Percentiles rank a stretch among this genome's conserved stretches.
phyloP scores from a whole-genome alignment of 2,888 invertebrate species.

The Fissipunctia ypsillon region DNA sequence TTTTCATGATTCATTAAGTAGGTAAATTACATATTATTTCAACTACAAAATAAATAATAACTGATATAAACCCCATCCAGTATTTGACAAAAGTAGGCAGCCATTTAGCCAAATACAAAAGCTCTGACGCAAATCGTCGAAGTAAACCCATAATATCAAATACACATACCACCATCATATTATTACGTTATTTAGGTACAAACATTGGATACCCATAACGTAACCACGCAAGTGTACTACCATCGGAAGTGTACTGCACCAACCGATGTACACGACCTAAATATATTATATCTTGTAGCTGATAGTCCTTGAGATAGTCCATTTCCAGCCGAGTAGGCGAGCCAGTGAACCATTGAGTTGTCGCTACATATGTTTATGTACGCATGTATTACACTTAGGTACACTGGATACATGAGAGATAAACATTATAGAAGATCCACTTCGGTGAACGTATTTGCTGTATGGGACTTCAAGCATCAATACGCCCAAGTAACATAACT shows the following conservation, averaged over 20 bases:
- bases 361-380: slow-evolving; percentile 41
- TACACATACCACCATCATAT: background rate
- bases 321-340: slow-evolving; percentile 56
- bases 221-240: slow-evolving; percentile 4
- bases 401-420: background rate
- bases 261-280: slow-evolving; percentile 12
- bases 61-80: too few relatives aligned
- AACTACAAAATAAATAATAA: background rate
- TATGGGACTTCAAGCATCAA: background rate
- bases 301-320: slow-evolving; percentile 64
- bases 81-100: background rate
- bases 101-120: background rate
- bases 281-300: slow-evolving; percentile 22
- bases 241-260: slow-evolving; percentile 14
- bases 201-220: background rate
- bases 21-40: background rate
- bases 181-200: too few relatives aligned
- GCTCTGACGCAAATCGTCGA: slow-evolving; percentile 1
- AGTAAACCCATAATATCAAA: background rate
- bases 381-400: slow-evolving; percentile 28
- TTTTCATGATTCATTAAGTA: background rate
- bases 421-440: background rate
- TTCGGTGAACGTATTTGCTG: background rate
- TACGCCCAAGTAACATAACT: background rate
- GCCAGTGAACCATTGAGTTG: slow-evolving; percentile 59